A percentile compares a stretch with the other conserved stretches of the same genome.
These are phyloP conservation scores for Alviniconcha strummeri DNA, from an alignment of 2,888 invertebrate genomes.

Conservation along the genomic window DNA sequence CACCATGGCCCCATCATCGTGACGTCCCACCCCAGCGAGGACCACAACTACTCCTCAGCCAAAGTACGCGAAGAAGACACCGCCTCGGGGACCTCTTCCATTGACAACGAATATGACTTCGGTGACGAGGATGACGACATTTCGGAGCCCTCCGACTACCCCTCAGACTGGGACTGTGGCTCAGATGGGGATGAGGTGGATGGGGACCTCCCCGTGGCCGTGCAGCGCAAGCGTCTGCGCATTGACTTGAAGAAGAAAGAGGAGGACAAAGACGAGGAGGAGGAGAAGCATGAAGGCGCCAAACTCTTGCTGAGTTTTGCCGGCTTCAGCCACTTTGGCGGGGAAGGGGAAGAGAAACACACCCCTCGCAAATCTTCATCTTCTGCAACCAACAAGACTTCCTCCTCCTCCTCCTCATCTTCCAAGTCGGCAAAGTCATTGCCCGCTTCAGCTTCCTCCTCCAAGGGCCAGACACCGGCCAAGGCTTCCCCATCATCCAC, in stretches of 20 bases:
- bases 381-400: neutral
- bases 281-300: constrained; percentile 81
- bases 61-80: constrained; percentile 54
- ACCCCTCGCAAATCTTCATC: neutral
- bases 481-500: neutral
- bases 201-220: constrained; percentile 45
- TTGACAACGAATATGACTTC: constrained; percentile 73
- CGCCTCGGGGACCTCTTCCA: constrained; percentile 66
- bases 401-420: neutral
- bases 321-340: constrained; percentile 69
- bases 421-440: neutral
- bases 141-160: constrained; percentile 41
- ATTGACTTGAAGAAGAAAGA: constrained; percentile 30
- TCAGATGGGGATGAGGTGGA: constrained; percentile 61
- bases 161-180: constrained; percentile 49
- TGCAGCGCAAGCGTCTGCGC: constrained; percentile 33
- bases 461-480: neutral
- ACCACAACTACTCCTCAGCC: constrained; percentile 88
- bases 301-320: constrained; percentile 86
- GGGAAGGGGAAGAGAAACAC: neutral
- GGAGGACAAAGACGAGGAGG: constrained; percentile 50
- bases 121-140: constrained; percentile 51
- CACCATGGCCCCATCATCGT: constrained; percentile 77
- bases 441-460: neutral
- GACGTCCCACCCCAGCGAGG: constrained; percentile 91